phyloP scores from a whole-genome alignment of 2,888 invertebrate species.

The Griposia aprilina region DNA sequence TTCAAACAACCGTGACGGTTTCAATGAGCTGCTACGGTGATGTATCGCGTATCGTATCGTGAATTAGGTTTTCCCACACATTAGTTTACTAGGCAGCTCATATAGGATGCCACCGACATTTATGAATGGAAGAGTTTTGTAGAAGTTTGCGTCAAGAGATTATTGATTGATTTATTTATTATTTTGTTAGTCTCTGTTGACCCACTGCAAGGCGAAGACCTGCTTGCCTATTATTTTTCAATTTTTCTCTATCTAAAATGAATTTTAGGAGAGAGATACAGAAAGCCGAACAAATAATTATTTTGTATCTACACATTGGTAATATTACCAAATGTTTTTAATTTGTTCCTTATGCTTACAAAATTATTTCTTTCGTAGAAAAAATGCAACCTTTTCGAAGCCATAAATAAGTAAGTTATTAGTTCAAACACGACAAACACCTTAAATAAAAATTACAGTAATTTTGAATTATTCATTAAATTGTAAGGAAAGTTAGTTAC shows the following conservation, averaged over 20 bases:
- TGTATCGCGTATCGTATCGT: constrained; percentile 5
- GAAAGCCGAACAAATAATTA: background rate
- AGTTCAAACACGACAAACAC: background rate
- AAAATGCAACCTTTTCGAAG: background rate
- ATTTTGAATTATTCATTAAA: constrained; percentile 13
- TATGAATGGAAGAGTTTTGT: constrained; percentile 43
- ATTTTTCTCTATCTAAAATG: background rate
- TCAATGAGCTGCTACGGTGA: constrained; percentile 16
- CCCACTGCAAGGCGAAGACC: background rate
- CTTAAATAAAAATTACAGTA: background rate
- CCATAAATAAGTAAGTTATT: background rate
- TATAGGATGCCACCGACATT: constrained; percentile 29
- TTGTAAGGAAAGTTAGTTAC: background rate
- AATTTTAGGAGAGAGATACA: background rate
- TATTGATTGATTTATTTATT: background rate
- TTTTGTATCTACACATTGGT: too few relatives aligned
- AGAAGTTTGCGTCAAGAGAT: constrained; percentile 29
- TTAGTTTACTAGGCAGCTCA: background rate
- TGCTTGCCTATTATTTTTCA: background rate
- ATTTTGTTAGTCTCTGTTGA: background rate
- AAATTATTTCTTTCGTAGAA: background rate
- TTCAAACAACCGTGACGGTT: constrained; percentile 43
- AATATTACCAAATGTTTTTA: background rate
- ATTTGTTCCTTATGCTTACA: too few relatives aligned
- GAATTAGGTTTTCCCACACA: constrained; percentile 44